These are phyloP conservation scores for Solenopsis fugax DNA, from an alignment of 1,140 invertebrate species.

Conservation along the genomic window DNA sequence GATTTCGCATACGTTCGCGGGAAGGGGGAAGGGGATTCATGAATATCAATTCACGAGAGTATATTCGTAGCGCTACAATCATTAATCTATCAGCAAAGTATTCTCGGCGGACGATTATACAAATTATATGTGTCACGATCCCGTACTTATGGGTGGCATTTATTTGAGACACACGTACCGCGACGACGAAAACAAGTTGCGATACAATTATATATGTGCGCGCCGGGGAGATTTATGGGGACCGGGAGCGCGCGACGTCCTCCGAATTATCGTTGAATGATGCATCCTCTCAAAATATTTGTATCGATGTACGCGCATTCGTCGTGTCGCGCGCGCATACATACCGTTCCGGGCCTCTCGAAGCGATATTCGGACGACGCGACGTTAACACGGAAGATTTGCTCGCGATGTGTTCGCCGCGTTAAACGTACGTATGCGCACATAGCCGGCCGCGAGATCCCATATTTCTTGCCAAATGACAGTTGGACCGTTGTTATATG, in stretches of 20 bases:
- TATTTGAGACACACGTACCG: neutral
- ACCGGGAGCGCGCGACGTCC: neutral
- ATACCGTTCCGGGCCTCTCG: neutral
- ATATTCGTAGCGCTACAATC: slow-evolving; percentile 18
- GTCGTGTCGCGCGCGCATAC: neutral
- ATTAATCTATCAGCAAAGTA: slow-evolving; percentile 45
- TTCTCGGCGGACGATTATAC: slow-evolving; percentile 31
- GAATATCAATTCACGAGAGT: slow-evolving; percentile 42
- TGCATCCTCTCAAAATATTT: slow-evolving; percentile 29
- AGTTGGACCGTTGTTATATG: slow-evolving; percentile 81
- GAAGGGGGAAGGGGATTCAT: neutral
- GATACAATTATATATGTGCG: slow-evolving; percentile 15
- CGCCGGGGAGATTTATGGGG: slow-evolving; percentile 10
- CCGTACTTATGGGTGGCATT: slow-evolving; percentile 19
- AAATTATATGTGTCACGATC: slow-evolving; percentile 45
- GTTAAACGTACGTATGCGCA: slow-evolving; percentile 37
- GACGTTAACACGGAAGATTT: slow-evolving; percentile 48
- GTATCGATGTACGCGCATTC: neutral
- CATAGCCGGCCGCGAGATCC: slow-evolving; percentile 69
- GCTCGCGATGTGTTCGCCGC: slow-evolving; percentile 23
- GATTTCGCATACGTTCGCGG: neutral
- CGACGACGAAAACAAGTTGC: slow-evolving; percentile 36
- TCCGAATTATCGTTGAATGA: slow-evolving; percentile 26
- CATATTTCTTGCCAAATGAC: slow-evolving; percentile 84
- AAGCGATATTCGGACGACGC: slow-evolving; percentile 14